phyloP scores from a whole-genome alignment of 2,113 vertebrate species.

The Tamias sibiricus region DNA sequence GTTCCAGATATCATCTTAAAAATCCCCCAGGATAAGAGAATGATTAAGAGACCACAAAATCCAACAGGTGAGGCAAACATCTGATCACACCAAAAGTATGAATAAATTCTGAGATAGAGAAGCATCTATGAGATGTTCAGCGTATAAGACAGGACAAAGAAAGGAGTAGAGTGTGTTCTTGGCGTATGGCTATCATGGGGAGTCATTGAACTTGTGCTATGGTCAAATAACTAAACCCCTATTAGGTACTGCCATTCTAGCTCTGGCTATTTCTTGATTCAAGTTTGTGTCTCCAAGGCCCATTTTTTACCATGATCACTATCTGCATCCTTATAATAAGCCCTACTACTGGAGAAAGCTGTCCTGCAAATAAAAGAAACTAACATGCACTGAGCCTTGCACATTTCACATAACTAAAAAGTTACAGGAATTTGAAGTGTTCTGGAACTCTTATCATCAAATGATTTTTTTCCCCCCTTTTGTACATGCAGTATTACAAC shows the following conservation, averaged over 20 bases:
- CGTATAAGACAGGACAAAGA: neutral
- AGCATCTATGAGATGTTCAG: neutral
- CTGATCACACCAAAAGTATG: neutral
- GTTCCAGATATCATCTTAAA: neutral
- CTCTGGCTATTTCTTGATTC: neutral
- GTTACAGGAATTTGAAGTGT: neutral
- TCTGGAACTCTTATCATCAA: neutral
- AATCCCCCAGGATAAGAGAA: neutral
- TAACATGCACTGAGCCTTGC: neutral
- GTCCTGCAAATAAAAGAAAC: neutral
- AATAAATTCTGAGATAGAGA: neutral
- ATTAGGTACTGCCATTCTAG: neutral
- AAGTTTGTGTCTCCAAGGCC: neutral
- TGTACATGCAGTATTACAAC: conserved; percentile 12
- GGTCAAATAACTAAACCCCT: neutral
- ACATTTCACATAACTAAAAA: neutral
- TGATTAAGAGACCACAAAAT: neutral
- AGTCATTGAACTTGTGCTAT: neutral
- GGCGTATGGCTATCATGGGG: fast-evolving
- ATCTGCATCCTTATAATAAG: neutral
- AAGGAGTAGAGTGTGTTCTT: neutral
- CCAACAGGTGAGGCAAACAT: neutral
- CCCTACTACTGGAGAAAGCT: neutral
- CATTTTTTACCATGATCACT: neutral
- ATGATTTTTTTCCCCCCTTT: neutral